Base-by-base conservation (phyloP, 2,888 invertebrate species). In the Erynnis tages region DNA sequence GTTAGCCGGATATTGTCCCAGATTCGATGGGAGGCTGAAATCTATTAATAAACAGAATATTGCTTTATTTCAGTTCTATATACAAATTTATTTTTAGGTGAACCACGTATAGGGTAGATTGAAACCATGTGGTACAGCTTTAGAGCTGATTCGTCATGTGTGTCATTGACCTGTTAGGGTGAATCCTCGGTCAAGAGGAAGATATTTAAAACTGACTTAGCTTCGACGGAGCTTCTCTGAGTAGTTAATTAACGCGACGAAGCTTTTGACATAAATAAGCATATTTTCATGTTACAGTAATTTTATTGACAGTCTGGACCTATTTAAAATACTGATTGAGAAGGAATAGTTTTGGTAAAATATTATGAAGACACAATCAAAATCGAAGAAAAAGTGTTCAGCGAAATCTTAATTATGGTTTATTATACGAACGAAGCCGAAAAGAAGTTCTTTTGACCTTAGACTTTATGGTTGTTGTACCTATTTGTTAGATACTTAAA, bases 81-180 rank as follows among this genome's bases (percentile, higher is more conserved):
- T 14, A 38, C 37, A 38, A 30, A 48, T 16, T n/a, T 46, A 48
- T 48, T 48, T 48, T 48, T 48, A 48, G 38, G 8, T 30, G n/a
- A 13, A 10, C 30, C 19, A 30, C 48, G 32, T 32, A 19, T 23
- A 40, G 30, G 48, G 25, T 52, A 40, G 41, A 40, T 40, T 16
- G 35, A 44, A 41, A 29, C 40, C 55, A 53, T 49, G 41, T 50
- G 53, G 50, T 34, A 23, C 27, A 23, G 10, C 8, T 21, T 10
- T 11, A 4, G 5, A 48, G 29, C 13, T 14, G 47, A 38, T 55
- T 53, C 41, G 56, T 63, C 63, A 63, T 63, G 58, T 50, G 60
- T 70, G 76, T 67, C 73, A 74, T 67, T 69, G 73, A 76, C 69
- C 70, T 62, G 55, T 54, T 30, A 50, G 57, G 40, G 41, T 54